Base-by-base conservation (phyloP, 35 echinoderm and acorn worm species). In the Apostichopus japonicus region DNA sequence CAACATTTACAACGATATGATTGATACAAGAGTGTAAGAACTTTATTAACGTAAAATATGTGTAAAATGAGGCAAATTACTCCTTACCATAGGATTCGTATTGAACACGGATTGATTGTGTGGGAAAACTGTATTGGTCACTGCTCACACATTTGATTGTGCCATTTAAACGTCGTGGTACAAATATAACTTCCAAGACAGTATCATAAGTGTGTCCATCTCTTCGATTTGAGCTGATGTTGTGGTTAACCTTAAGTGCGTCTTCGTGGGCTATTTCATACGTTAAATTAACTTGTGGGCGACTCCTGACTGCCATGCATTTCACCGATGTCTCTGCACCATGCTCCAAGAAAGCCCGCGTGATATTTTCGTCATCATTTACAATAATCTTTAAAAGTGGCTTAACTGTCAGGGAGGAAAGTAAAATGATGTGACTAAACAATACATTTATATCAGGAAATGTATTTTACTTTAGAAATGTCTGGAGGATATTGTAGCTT, bases 101-200 rank as follows among this genome's bases (percentile, higher is more conserved):
- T 6, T 73, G 13, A n/a, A 22, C 21, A 6, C n/a, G 16, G n/a
- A 17, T 17, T 6, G 71, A n/a, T 73, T 73, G 71, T 73, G 13
- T 13, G n/a, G 71, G 71, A 73, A 73, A 73, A 5, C 17, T 73
- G 22, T 19, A 19, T 75, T 75, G 71, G 22, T 23, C 71, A 75
- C 71, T 75, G n/a, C 71, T 75, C 16, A 75, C n/a, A 19, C 71
- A 75, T 75, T 6, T 19, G 22, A 75, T 75, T 19, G 71, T 21
- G 16, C 71, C 71, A 75, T 75, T 75, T 75, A 19, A 75, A 75
- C 71, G 71, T n/a, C n/a, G 71, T 21, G 71, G 71, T 75, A n/a
- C n/a, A 75, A 75, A 75, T n/a, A 75, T 7, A 19, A 75, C 4
- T 23, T 75, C 17, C n/a, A 75, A 75, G 71, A 21, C 16, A 19